These are phyloP conservation scores for Centruroides sculpturatus DNA, from an alignment of 1,140 invertebrate species.

Conservation along the genomic window DNA sequence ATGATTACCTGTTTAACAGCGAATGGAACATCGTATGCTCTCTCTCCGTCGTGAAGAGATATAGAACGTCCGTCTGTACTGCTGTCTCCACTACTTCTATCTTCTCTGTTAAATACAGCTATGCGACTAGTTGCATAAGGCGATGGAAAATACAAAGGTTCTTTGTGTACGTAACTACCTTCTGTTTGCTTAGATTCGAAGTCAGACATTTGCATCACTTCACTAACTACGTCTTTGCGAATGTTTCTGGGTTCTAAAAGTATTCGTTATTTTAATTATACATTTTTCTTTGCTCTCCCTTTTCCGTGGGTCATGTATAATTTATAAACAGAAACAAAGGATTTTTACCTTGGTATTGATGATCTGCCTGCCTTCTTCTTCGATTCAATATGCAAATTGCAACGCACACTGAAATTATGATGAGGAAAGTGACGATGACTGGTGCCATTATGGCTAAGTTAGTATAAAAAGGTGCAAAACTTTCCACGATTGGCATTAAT, in stretches of 20 bases:
- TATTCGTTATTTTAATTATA: too few relatives aligned
- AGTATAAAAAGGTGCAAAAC: slow-evolving; percentile 5
- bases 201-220: slow-evolving; percentile 12
- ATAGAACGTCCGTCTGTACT: slow-evolving; percentile 8
- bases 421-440: slow-evolving; percentile 6
- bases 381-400: slow-evolving; percentile 8
- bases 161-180: slow-evolving; percentile 3
- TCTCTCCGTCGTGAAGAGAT: slow-evolving; percentile 5
- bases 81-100: slow-evolving; percentile 6
- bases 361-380: slow-evolving; percentile 4
- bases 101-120: slow-evolving; percentile 4
- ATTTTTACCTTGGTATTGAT: slow-evolving; percentile 8
- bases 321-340: not conserved
- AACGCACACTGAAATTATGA: slow-evolving; percentile 8
- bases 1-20: slow-evolving; percentile 9
- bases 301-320: not conserved
- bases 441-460: slow-evolving; percentile 10
- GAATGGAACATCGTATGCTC: slow-evolving; percentile 12
- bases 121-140: slow-evolving; percentile 11
- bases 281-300: too few relatives aligned
- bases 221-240: slow-evolving; percentile 4
- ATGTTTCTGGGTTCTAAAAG: slow-evolving; percentile 3
- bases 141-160: slow-evolving; percentile 5
- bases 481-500: not conserved
- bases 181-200: slow-evolving; percentile 8